These are phyloP conservation scores for Eueremaeus valkanovi DNA, from an alignment of 2,888 invertebrate genomes.

Conservation along the genomic window DNA sequence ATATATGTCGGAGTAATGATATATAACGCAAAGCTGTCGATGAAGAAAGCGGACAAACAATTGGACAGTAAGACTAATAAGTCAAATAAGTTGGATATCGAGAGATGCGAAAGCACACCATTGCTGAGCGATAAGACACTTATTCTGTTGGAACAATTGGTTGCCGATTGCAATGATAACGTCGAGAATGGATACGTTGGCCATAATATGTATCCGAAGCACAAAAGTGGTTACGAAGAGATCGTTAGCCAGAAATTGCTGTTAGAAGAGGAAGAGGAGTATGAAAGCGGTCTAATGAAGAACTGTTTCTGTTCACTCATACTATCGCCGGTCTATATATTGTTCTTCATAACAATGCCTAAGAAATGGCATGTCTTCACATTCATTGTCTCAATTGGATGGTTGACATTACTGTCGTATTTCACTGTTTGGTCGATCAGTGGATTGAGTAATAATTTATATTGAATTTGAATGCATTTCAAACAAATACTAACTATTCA, in stretches of 20 bases:
- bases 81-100: neutral
- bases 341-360: constrained; percentile 37
- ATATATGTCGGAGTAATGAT: constrained; percentile 39
- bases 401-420: constrained; percentile 37
- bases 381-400: constrained; percentile 35
- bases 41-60: neutral
- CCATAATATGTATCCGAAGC: too few relatives aligned
- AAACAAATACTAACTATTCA: neutral
- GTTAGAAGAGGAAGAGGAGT: constrained; percentile 23
- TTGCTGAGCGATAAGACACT: neutral
- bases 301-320: constrained; percentile 25
- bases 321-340: constrained; percentile 31
- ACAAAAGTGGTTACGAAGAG: constrained; percentile 31
- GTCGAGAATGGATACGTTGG: neutral
- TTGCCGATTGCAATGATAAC: neutral
- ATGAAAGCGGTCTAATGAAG: constrained; percentile 31
- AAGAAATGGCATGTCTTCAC: neutral
- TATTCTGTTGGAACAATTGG: neutral
- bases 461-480: neutral
- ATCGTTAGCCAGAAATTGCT: constrained; percentile 11
- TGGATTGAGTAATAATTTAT: constrained; percentile 37
- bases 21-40: constrained; percentile 34
- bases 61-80: neutral
- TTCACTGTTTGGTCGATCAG: constrained; percentile 38
- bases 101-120: neutral